Conservation (phyloP, 2,888 invertebrate genomes). For the Junonia oenone region DNA sequence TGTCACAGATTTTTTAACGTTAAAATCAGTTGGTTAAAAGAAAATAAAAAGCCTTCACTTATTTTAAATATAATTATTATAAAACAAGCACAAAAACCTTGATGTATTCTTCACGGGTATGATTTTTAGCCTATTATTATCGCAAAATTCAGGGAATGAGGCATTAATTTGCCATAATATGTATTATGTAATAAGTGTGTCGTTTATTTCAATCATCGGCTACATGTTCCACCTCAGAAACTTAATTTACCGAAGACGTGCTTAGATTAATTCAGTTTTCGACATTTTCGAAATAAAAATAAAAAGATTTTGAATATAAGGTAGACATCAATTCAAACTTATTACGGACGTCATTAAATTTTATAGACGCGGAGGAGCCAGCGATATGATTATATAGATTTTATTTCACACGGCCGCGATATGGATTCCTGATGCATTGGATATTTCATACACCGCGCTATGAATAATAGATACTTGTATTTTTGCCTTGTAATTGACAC, state of each 20-base stretch:
- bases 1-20: neutral
- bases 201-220: neutral
- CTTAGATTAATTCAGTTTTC: neutral
- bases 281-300: neutral
- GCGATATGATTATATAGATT: conserved; percentile 6
- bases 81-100: too few species aligned
- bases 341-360: conserved; percentile 7
- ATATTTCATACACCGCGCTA: conserved; percentile 17
- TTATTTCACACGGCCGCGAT: conserved; percentile 18
- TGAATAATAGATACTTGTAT: conserved; percentile 69
- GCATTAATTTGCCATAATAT: neutral
- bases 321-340: neutral
- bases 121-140: neutral
- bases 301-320: neutral
- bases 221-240: neutral
- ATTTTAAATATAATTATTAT: too few species aligned
- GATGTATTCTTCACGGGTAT: too few species aligned
- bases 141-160: neutral
- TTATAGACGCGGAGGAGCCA: neutral
- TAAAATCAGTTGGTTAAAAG: too few species aligned
- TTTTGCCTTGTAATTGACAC: conserved; percentile 73
- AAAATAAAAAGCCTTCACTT: too few species aligned
- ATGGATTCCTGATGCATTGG: conserved; percentile 13
- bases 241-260: neutral
- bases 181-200: neutral